These are phyloP conservation scores for Rhorus exstirpatorius DNA, from an alignment of 2,888 invertebrate genomes.

Conservation along the genomic window DNA sequence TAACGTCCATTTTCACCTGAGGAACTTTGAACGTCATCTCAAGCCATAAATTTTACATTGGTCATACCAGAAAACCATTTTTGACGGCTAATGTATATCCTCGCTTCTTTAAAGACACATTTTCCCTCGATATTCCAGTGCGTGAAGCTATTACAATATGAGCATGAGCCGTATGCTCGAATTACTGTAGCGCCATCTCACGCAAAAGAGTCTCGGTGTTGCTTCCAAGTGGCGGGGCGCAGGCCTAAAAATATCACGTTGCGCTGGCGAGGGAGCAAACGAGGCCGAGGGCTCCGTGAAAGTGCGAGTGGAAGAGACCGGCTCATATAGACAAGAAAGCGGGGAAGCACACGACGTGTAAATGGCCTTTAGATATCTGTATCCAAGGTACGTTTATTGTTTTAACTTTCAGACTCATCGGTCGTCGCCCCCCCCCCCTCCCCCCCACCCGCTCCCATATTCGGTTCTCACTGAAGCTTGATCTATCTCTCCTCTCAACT, in stretches of 20 bases:
- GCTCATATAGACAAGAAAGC: slow-evolving; percentile 52
- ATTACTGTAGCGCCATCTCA: slow-evolving; percentile 51
- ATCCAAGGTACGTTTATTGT: slow-evolving; percentile 80
- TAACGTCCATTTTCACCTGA: neutral
- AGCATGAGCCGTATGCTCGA: slow-evolving; percentile 21
- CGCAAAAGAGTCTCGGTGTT: slow-evolving; percentile 54
- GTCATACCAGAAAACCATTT: slow-evolving; percentile 3
- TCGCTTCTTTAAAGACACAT: slow-evolving; percentile 21
- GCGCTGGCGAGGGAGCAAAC: slow-evolving; percentile 67
- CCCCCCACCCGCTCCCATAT: slow-evolving; percentile 17
- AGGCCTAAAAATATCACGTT: slow-evolving; percentile 65
- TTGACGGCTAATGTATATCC: neutral
- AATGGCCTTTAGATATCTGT: slow-evolving; percentile 81
- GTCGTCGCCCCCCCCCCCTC: slow-evolving; percentile 25
- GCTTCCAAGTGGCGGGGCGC: slow-evolving; percentile 48
- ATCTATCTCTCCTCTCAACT: slow-evolving; percentile 39
- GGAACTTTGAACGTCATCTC: neutral
- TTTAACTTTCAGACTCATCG: slow-evolving; percentile 78
- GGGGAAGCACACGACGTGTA: slow-evolving; percentile 74
- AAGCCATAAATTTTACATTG: slow-evolving; percentile 3
- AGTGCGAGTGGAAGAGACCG: slow-evolving; percentile 64
- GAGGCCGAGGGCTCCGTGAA: slow-evolving; percentile 68
- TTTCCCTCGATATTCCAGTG: slow-evolving; percentile 44
- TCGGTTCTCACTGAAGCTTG: slow-evolving; percentile 24
- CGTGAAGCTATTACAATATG: slow-evolving; percentile 28